These are phyloP conservation scores for Heliocidaris erythrogramma DNA, from an alignment of 35 echinoderm and acorn worm species.

Conservation along the genomic window DNA sequence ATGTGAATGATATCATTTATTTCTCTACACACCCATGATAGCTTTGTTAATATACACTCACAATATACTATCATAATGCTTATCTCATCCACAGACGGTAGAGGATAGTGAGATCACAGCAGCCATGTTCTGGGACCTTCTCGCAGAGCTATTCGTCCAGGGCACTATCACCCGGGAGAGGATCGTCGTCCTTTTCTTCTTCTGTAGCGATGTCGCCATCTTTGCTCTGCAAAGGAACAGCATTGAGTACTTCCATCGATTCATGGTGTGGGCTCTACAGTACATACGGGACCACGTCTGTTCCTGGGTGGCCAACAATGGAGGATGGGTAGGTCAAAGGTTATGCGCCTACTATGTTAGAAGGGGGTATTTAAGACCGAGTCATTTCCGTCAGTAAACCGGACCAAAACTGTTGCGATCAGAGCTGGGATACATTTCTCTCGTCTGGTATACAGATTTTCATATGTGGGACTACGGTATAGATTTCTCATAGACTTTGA, in stretches of 20 bases:
- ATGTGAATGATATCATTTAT: no score
- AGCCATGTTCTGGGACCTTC: constrained; percentile 49
- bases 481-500: no score
- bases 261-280: constrained; percentile 58
- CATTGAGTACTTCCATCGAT: constrained; percentile 56
- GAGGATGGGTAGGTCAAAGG: constrained; percentile 63
- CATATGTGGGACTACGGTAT: no score
- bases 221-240: constrained; percentile 45
- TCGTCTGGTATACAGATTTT: no score
- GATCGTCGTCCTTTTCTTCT: constrained; percentile 64
- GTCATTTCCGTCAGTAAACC: no score
- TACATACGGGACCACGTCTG: constrained; percentile 54
- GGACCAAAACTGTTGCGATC: no score
- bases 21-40: no score
- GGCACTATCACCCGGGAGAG: constrained; percentile 50
- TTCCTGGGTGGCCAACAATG: constrained; percentile 55
- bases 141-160: constrained; percentile 50
- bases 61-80: not conserved
- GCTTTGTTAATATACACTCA: no score
- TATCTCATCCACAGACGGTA: not conserved
- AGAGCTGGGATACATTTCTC: no score
- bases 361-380: no score
- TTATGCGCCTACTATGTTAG: not conserved
- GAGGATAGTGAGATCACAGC: not conserved
- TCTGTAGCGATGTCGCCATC: constrained; percentile 71